These are phyloP conservation scores for Parnassius glacialis DNA, from an alignment of 2,888 invertebrate species.

Conservation along the genomic window DNA sequence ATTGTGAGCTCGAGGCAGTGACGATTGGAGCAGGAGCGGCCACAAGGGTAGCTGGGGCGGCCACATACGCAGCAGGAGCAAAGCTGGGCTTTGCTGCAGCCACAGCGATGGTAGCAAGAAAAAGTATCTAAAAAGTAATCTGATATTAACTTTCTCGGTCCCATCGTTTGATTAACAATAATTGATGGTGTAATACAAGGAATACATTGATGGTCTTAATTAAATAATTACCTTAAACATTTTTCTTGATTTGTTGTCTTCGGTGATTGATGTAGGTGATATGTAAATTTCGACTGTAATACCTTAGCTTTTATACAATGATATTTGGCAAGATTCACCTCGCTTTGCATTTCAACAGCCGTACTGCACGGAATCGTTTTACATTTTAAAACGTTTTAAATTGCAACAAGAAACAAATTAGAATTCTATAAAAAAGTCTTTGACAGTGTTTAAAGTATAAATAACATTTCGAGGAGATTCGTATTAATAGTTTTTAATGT, in stretches of 20 bases:
- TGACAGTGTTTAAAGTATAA: constrained; percentile 41
- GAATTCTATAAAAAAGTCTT: constrained; percentile 14
- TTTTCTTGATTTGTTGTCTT: constrained; percentile 48
- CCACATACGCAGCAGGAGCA: constrained; percentile 55
- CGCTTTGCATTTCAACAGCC: constrained; percentile 66
- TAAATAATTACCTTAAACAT: constrained; percentile 52
- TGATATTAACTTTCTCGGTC: neutral
- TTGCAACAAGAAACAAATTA: constrained; percentile 44
- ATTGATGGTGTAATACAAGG: too few relatives aligned
- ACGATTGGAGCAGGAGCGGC: constrained; percentile 78
- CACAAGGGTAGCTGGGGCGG: constrained; percentile 47
- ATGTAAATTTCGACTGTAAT: constrained; percentile 55
- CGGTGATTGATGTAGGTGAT: constrained; percentile 63
- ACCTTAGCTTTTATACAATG: constrained; percentile 66
- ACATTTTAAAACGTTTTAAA: constrained; percentile 37
- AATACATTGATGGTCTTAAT: too few relatives aligned
- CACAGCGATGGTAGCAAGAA: constrained; percentile 58
- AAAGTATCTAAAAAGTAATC: constrained; percentile 51
- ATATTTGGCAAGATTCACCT: constrained; percentile 69
- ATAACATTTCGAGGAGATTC: too few relatives aligned
- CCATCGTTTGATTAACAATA: too few relatives aligned
- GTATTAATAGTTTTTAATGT: too few relatives aligned
- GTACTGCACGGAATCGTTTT: constrained; percentile 56
- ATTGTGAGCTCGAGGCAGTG: constrained; percentile 84
- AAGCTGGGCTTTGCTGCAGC: constrained; percentile 58